Evolutionary conservation across 2,888 invertebrate genomes (phyloP).

Genomic region (Zaprionus bogoriensis): DNA sequence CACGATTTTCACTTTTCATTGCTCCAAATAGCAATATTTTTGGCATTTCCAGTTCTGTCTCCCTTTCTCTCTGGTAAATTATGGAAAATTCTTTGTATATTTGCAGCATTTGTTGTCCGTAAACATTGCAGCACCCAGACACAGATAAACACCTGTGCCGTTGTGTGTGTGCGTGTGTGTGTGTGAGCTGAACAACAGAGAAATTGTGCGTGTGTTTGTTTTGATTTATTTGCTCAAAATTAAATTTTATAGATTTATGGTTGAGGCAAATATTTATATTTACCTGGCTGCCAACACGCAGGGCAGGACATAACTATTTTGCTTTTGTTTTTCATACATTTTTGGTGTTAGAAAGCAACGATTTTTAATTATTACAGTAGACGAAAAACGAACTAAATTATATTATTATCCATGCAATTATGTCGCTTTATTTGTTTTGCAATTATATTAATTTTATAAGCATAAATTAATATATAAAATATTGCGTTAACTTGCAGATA

Average conservation of each 20-base stretch:
- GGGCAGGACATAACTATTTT: background rate
- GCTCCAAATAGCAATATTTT: slow-evolving; percentile 13
- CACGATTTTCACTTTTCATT: slow-evolving; percentile 56
- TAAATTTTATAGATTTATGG: slow-evolving; percentile 49
- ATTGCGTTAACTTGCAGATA: no score
- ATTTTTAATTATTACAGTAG: no score
- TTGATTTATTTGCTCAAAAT: slow-evolving; percentile 64
- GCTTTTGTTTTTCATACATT: background rate
- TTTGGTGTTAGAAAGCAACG: background rate
- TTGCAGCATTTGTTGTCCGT: slow-evolving; percentile 21
- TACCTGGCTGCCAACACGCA: slow-evolving; percentile 15
- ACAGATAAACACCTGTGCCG: slow-evolving; percentile 9
- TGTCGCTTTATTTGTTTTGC: no score
- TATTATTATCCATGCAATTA: no score
- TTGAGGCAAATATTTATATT: slow-evolving; percentile 49
- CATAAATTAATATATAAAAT: no score
- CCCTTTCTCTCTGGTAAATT: slow-evolving; percentile 47
- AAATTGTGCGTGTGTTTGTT: slow-evolving; percentile 20
- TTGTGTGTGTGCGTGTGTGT: no score
- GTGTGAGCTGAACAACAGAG: background rate
- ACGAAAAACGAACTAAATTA: no score
- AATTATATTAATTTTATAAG: no score
- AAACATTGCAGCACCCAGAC: slow-evolving; percentile 22
- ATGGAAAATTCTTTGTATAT: slow-evolving; percentile 20
- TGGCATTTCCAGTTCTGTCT: slow-evolving; percentile 31